A percentile compares a stretch with the other conserved stretches of the same genome.
These are phyloP conservation scores for Pardosa pseudoannulata DNA, from an alignment of 2,888 invertebrate species.

Conservation along the genomic window DNA sequence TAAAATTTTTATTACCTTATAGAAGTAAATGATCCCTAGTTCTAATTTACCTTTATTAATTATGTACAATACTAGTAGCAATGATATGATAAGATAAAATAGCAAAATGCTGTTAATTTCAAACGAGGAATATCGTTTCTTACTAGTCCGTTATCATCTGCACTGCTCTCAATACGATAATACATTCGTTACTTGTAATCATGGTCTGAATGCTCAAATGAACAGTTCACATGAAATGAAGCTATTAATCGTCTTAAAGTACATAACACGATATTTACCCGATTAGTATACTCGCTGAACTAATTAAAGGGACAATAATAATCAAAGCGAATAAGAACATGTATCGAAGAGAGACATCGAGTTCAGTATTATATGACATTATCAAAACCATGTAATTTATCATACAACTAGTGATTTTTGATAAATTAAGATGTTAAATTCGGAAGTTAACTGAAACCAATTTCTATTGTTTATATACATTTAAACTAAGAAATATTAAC, in stretches of 20 bases:
- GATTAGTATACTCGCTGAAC: constrained; percentile 9
- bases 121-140: background rate
- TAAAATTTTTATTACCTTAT: too few species aligned
- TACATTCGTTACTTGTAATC: background rate
- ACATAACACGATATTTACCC: constrained; percentile 5
- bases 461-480: too few species aligned
- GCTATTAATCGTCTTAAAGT: constrained; percentile 6
- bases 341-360: too few species aligned
- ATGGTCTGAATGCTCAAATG: background rate
- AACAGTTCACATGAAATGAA: constrained; percentile 12
- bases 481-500: too few species aligned
- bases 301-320: background rate
- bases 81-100: too few species aligned
- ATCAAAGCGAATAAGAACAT: constrained; percentile 8
- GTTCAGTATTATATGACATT: background rate
- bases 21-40: too few species aligned
- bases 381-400: background rate
- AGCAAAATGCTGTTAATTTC: too few species aligned
- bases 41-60: too few species aligned
- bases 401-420: background rate
- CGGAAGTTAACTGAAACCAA: too few species aligned
- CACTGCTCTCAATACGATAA: background rate
- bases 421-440: background rate
- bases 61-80: too few species aligned
- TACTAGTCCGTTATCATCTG: background rate